phyloP scores from a whole-genome alignment of 2,888 invertebrate species.

The Shargacucullia verbasci region DNA sequence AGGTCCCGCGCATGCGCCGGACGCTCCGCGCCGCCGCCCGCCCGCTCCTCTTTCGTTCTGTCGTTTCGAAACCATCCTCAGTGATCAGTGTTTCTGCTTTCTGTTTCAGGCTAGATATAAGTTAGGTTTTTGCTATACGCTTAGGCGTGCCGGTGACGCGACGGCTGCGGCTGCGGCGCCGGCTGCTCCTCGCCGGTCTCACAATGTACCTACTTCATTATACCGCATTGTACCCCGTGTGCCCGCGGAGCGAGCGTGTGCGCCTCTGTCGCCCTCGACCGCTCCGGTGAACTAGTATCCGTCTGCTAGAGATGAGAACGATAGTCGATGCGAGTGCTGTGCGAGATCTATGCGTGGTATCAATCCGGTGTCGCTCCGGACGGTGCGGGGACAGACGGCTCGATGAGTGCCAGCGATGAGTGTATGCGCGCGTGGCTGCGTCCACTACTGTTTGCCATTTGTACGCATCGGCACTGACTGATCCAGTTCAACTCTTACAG shows the following conservation, averaged over 20 bases:
- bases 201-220: slow-evolving; percentile 80
- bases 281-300: neutral
- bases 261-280: slow-evolving; percentile 12
- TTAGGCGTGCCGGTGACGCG: slow-evolving; percentile 62
- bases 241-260: slow-evolving; percentile 49
- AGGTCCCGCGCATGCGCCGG: slow-evolving; percentile 22
- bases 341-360: slow-evolving; percentile 10
- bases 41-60: slow-evolving; percentile 59
- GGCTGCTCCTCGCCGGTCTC: slow-evolving; percentile 66
- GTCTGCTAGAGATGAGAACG: slow-evolving; percentile 12
- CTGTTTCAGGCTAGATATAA: slow-evolving; percentile 88
- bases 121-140: slow-evolving; percentile 80
- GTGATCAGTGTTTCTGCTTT: slow-evolving; percentile 87
- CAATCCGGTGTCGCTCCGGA: neutral
- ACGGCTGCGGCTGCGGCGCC: slow-evolving; percentile 65
- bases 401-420: slow-evolving; percentile 44
- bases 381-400: slow-evolving; percentile 19
- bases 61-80: slow-evolving; percentile 76
- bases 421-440: slow-evolving; percentile 53
- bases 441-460: slow-evolving; percentile 51
- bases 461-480: slow-evolving; percentile 44
- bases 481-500: slow-evolving; percentile 60
- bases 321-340: slow-evolving; percentile 18
- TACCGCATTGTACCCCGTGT: slow-evolving; percentile 64
- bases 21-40: slow-evolving; percentile 43